phyloP scores from a whole-genome alignment of 2,113 vertebrate species.

The Columbina picui region DNA sequence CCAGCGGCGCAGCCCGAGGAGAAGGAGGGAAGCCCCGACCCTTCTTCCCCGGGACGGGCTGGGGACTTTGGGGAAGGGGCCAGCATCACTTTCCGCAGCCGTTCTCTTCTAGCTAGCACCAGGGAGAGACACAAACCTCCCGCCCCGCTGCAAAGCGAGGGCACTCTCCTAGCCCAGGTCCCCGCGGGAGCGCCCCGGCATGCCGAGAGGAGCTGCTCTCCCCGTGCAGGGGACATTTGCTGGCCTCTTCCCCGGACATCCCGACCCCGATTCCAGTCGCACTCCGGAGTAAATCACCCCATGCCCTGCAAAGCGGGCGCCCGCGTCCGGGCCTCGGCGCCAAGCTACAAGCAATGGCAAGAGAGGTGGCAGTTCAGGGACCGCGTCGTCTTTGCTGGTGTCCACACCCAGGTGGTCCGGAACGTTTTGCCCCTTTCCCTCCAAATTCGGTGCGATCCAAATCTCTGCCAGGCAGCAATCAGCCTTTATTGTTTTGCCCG shows the following conservation, averaged over 20 bases:
- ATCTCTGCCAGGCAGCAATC: background rate
- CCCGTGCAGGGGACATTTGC: background rate
- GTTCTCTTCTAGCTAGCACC: background rate
- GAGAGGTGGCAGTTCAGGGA: background rate
- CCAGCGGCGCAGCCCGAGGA: background rate
- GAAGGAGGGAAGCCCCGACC: background rate
- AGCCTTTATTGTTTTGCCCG: background rate
- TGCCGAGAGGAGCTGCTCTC: background rate
- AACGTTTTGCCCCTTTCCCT: background rate
- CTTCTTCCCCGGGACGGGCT: background rate
- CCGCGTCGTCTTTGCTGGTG: background rate
- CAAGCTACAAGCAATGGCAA: background rate
- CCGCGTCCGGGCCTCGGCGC: background rate
- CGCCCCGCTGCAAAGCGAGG: background rate
- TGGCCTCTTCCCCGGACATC: background rate
- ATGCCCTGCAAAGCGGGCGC: background rate
- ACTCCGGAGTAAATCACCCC: background rate
- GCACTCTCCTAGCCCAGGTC: background rate
- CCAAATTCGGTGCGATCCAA: background rate
- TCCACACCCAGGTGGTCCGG: background rate
- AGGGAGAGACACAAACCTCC: background rate
- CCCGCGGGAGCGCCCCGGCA: background rate
- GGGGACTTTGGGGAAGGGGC: background rate
- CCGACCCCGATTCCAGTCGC: background rate
- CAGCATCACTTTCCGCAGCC: background rate